These are phyloP conservation scores for Bothrops jararaca DNA, from an alignment of 2,113 vertebrate species.

Conservation along the genomic window DNA sequence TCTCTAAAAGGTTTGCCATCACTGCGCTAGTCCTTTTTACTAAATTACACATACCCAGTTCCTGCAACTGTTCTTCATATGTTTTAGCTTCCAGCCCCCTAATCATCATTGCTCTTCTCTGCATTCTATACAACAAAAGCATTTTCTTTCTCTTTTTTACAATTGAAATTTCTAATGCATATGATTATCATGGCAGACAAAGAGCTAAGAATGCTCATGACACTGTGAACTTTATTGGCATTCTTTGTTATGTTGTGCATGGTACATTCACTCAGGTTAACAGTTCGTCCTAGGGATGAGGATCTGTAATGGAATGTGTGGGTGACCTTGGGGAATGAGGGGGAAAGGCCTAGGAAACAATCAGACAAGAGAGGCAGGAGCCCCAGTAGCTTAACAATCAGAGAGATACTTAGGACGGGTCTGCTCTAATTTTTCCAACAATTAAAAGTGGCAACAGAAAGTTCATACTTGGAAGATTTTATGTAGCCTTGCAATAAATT, in stretches of 20 bases:
- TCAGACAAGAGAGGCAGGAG: neutral
- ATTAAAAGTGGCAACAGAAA: neutral
- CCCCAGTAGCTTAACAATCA: neutral
- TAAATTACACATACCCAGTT: neutral
- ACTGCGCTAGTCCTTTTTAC: neutral
- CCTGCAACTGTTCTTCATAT: neutral
- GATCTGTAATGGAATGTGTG: neutral
- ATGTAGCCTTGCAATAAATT: neutral
- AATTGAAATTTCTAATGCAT: neutral
- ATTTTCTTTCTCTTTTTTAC: neutral
- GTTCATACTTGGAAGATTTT: neutral
- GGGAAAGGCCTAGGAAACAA: neutral
- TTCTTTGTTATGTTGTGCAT: neutral
- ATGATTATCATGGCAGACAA: neutral
- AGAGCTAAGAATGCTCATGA: neutral
- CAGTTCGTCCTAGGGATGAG: neutral
- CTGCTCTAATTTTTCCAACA: neutral
- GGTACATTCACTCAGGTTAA: neutral
- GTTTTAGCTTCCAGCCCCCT: neutral
- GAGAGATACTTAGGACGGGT: neutral
- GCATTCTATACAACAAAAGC: neutral
- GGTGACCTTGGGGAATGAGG: neutral
- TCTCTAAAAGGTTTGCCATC: too few species aligned
- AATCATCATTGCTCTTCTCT: neutral
- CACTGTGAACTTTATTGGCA: neutral